Conservation (phyloP, 2,113 vertebrate species). For the Tretioscincus oriximinensis region DNA sequence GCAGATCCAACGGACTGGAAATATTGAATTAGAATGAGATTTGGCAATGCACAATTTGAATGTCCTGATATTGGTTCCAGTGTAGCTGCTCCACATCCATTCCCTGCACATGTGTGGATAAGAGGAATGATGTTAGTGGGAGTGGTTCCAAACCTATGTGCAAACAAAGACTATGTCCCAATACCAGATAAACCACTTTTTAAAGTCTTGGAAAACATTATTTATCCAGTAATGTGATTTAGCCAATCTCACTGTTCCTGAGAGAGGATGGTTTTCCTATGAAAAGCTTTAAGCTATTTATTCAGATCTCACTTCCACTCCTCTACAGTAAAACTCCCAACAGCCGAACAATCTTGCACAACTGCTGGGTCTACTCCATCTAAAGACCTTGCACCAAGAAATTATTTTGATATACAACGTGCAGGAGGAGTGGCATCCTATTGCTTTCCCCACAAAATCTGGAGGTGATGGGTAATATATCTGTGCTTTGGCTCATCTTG, state of each 20-base stretch:
- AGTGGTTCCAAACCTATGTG: too few relatives aligned
- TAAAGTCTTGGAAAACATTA: neutral
- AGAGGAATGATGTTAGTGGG: too few relatives aligned
- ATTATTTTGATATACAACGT: neutral
- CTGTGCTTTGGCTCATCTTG: neutral
- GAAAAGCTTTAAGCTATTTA: neutral
- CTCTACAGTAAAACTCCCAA: neutral
- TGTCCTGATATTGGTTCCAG: too few relatives aligned
- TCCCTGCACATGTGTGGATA: too few relatives aligned
- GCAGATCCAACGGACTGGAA: too few relatives aligned
- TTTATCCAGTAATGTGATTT: neutral
- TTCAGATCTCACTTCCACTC: neutral
- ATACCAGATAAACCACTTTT: neutral
- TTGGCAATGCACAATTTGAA: too few relatives aligned
- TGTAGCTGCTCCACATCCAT: too few relatives aligned
- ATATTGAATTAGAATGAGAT: too few relatives aligned
- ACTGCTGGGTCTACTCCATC: neutral
- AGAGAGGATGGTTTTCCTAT: neutral
- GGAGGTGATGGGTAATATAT: neutral
- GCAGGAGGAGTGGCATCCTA: neutral
- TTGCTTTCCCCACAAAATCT: neutral
- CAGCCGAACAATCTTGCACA: neutral
- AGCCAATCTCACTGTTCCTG: neutral
- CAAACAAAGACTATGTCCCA: too few relatives aligned
- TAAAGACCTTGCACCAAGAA: neutral